Evolutionary conservation across 2,888 invertebrate species (phyloP), one percentile per base, ranked within the genome.

Genomic region (Campoletis raptor): DNA sequence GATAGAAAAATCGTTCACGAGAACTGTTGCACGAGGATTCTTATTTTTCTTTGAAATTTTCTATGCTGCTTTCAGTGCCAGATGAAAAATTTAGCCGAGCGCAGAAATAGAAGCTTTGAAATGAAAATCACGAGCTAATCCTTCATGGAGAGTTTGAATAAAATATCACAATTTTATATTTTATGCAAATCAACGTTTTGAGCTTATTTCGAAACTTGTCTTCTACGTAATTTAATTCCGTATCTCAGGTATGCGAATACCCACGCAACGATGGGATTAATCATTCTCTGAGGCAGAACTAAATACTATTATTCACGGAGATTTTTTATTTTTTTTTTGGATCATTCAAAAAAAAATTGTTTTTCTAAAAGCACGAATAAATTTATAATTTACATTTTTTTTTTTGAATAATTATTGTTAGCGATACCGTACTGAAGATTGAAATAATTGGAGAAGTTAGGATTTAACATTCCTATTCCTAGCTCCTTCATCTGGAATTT

Each of bases 191-290:
- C 4, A 24, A 30, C 61, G 15, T 61, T 12, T 24, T 15, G 57
- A 61, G 15, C 61, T 30, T 12, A n/a, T 30, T 30, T 61, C 30
- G n/a, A 61, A 61, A 61, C 30, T 61, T 61, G 12, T 12, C 4
- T 30, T 61, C 30, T 61, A 30, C 12, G 12, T 61, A 12, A 61
- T 61, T 61, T 12, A 4, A 30, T 61, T 61, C 12, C 57, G 12
- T 57, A 57, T 57, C 57, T 57, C 57, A 57, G 57, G 57, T 21
- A 30, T 57, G 24, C 24, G 57, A 57, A 24, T 57, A 57, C 57
- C 57, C 24, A 24, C 24, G 3, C 12, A 57, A 24, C 24, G 24
- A 24, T 57, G 12, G 10, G 24, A 57, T 24, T 57, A 24, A 57
- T 57, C 10, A 48, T 48, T n/a, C 48, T 48, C 48, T 1, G 48